Evolutionary conservation across 2,797 vertebrate species (phyloP).

Genomic region (Tangara arthus): DNA sequence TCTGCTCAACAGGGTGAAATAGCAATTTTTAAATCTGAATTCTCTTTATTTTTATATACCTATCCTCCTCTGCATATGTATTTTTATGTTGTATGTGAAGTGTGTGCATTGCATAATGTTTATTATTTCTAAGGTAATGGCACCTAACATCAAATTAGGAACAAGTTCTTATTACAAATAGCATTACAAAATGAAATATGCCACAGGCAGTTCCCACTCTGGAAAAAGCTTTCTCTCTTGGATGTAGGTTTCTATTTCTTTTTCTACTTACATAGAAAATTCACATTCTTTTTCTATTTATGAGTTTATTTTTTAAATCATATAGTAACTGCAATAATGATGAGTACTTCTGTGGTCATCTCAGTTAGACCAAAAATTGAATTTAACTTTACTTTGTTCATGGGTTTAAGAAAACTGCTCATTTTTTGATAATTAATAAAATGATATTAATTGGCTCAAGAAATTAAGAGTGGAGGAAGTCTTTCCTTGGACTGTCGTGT

Average conservation of each 20-base stretch:
- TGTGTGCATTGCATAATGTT: not conserved
- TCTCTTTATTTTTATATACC: not conserved
- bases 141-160: not conserved
- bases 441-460: not conserved
- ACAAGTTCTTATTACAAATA: not conserved
- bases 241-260: not conserved
- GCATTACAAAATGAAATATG: not conserved
- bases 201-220: not conserved
- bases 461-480: not conserved
- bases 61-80: not conserved
- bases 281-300: not conserved
- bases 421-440: not conserved
- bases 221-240: not conserved
- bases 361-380: not conserved
- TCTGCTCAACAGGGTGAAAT: not conserved
- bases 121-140: not conserved
- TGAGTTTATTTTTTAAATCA: fast-evolving
- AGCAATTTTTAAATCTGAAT: not conserved
- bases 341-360: not conserved
- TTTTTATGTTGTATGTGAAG: not conserved
- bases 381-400: not conserved
- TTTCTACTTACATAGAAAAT: not conserved
- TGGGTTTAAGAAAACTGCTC: not conserved
- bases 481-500: not conserved
- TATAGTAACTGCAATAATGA: not conserved